Conservation (phyloP, 2,888 invertebrate species). For the Strigamia maritima region DNA sequence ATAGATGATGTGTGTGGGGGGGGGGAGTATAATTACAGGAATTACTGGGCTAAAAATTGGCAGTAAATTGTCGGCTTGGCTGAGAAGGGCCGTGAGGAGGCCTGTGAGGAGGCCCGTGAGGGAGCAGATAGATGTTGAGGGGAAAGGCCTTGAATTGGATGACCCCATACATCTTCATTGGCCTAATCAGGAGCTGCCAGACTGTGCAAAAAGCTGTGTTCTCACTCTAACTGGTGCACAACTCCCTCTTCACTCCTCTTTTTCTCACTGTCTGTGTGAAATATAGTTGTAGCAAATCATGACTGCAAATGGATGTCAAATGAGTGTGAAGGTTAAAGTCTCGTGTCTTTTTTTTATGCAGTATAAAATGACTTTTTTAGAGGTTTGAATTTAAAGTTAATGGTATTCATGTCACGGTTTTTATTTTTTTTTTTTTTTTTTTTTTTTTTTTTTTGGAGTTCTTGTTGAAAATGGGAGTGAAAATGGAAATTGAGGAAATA, state of each 20-base stretch:
- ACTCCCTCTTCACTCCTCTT: background rate
- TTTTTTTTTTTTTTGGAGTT: conserved; percentile 14
- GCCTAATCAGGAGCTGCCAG: conserved; percentile 19
- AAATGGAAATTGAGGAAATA: conserved; percentile 7
- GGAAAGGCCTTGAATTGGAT: conserved; percentile 9
- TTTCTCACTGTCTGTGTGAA: conserved; percentile 11
- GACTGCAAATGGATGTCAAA: conserved; percentile 23
- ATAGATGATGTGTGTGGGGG: background rate
- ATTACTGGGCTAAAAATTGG: background rate
- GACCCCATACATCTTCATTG: conserved; percentile 23
- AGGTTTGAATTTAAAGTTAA: background rate
- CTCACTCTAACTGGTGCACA: conserved; percentile 1
- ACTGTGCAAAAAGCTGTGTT: conserved; percentile 12
- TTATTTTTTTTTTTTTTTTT: background rate
- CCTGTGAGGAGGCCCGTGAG: background rate
- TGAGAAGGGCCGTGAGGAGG: background rate
- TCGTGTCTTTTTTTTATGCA: conserved; percentile 17
- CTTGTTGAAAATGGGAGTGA: background rate
- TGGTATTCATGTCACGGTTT: background rate
- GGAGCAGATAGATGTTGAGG: background rate
- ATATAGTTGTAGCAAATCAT: conserved; percentile 19
- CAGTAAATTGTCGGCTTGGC: conserved; percentile 17
- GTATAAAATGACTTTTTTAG: background rate
- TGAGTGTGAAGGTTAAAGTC: conserved; percentile 23
- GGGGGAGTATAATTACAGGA: background rate